Percentiles rank a stretch among this genome's conserved stretches.
phyloP scores from a whole-genome alignment of 2,113 vertebrate genomes.

The Pterocles orientalis region DNA sequence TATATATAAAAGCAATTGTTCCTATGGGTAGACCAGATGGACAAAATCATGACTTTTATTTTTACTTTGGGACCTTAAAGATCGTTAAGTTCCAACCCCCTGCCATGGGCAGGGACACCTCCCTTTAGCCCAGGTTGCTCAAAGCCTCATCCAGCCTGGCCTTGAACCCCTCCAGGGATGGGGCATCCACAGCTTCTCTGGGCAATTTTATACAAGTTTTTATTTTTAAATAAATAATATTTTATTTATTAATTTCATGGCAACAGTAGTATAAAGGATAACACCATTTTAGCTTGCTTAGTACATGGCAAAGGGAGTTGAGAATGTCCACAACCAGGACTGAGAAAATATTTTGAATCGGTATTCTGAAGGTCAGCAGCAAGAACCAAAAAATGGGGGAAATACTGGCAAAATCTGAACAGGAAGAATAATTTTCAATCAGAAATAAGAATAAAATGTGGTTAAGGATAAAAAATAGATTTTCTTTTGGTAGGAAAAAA shows the following conservation, averaged over 20 bases:
- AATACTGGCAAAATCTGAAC: not conserved
- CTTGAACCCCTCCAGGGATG: too few relatives aligned
- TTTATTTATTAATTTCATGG: not conserved
- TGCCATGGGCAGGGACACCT: too few relatives aligned
- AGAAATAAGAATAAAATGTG: not conserved
- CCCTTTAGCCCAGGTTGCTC: too few relatives aligned
- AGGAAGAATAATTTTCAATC: not conserved
- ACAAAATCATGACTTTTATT: slow-evolving; percentile 44
- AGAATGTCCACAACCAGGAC: not conserved
- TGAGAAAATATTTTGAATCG: not conserved
- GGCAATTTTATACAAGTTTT: not conserved
- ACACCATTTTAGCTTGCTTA: not conserved
- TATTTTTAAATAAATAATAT: not conserved
- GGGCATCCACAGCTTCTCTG: too few relatives aligned
- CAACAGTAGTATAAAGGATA: not conserved
- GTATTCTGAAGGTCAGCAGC: not conserved
- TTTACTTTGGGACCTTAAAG: not conserved
- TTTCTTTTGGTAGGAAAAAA: not conserved
- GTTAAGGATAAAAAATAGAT: not conserved
- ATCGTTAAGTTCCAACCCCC: too few relatives aligned
- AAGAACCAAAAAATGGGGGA: not conserved
- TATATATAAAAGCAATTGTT: not conserved
- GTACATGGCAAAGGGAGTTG: not conserved
- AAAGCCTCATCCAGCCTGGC: too few relatives aligned
- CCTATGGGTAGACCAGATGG: slow-evolving; percentile 12